Percentiles rank a stretch among this genome's conserved stretches.
Conservation (phyloP, 2,888 invertebrate species). For the Pyrrhosoma nymphula region DNA sequence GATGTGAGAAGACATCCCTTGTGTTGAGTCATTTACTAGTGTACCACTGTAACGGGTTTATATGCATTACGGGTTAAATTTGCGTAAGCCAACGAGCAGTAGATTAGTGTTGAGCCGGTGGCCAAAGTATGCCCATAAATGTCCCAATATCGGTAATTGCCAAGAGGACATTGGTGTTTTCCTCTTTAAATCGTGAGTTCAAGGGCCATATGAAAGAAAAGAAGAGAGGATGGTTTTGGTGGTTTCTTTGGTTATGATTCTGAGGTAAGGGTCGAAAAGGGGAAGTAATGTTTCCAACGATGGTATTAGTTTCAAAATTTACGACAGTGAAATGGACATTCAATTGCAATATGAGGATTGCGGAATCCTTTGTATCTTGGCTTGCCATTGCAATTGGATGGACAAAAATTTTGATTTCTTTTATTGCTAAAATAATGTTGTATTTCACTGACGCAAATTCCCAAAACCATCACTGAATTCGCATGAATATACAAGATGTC, state of each 20-base stretch:
- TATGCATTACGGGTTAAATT: neutral
- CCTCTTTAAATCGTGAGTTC: neutral
- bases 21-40: constrained; percentile 46
- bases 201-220: constrained; percentile 34
- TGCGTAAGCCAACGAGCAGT: neutral
- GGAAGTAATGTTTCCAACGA: constrained; percentile 1
- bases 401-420: no score
- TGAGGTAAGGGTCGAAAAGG: neutral
- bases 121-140: constrained; percentile 7
- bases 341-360: neutral
- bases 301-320: neutral
- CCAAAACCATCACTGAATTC: neutral
- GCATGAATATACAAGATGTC: neutral
- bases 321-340: neutral
- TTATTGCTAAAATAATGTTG: neutral
- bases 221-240: constrained; percentile 25
- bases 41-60: constrained; percentile 57
- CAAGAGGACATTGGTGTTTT: constrained; percentile 1
- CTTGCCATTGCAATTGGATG: no score
- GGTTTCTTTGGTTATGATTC: neutral
- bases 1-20: constrained; percentile 23
- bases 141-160: constrained; percentile 41
- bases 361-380: no score
- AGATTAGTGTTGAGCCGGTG: constrained; percentile 46
- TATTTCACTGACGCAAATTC: neutral